These are phyloP conservation scores for Collichthys lucidus DNA, from an alignment of 2,113 vertebrate species.

Conservation along the genomic window DNA sequence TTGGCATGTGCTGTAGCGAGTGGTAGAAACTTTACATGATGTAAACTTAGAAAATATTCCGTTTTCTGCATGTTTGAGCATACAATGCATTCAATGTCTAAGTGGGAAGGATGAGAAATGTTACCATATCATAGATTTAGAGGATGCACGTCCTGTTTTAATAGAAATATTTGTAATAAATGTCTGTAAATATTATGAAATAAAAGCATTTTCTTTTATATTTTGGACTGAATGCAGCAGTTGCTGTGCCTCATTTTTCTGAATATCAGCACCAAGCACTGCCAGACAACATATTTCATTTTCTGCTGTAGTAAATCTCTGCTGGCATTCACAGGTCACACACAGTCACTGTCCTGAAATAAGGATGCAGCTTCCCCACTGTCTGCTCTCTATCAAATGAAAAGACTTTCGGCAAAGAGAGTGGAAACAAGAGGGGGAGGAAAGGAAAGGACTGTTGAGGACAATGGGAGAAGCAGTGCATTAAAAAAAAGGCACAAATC, in stretches of 20 bases:
- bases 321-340: constrained; percentile 30
- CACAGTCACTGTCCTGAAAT: constrained; percentile 24
- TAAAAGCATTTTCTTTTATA: not conserved
- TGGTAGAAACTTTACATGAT: constrained; percentile 11
- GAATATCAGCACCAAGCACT: not conserved
- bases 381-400: constrained; percentile 24
- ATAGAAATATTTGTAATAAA: not conserved
- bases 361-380: not conserved
- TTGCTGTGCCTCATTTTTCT: not conserved
- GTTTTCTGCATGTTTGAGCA: not conserved
- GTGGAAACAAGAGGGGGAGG: constrained; percentile 1
- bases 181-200: not conserved
- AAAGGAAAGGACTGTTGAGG: constrained; percentile 23
- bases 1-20: constrained; percentile 39
- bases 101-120: not conserved
- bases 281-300: not conserved
- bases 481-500: constrained; percentile 37
- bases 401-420: constrained; percentile 4
- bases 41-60: constrained; percentile 8
- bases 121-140: too few relatives aligned
- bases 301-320: constrained; percentile 15
- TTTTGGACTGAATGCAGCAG: not conserved
- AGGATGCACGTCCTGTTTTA: too few relatives aligned
- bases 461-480: constrained; percentile 12
- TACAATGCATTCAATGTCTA: not conserved